Conservation (phyloP, 1,140 invertebrate species). For the Musca domestica region DNA sequence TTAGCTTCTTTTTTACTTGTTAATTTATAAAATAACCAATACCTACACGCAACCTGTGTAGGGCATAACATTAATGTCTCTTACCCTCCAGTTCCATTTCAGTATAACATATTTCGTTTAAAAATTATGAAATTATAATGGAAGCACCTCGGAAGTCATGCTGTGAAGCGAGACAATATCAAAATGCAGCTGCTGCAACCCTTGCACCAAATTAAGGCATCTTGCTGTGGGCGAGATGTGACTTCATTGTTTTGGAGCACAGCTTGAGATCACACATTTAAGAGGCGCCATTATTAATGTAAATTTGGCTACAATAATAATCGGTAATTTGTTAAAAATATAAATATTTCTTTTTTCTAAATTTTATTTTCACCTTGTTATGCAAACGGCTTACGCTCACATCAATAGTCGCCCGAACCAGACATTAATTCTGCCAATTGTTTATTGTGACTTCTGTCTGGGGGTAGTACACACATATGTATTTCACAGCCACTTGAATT, state of each 20-base stretch:
- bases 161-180: background rate
- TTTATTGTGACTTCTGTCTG: background rate
- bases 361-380: too few species aligned
- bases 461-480: background rate
- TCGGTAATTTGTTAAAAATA: background rate
- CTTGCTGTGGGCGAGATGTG: too few species aligned
- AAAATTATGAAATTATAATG: slow-evolving; percentile 17
- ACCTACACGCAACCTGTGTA: too few species aligned
- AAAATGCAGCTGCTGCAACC: background rate
- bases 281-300: slow-evolving; percentile 4
- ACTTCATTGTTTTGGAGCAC: background rate
- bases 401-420: too few species aligned
- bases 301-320: background rate
- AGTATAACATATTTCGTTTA: background rate
- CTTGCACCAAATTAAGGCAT: too few species aligned
- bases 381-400: too few species aligned
- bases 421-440: too few species aligned
- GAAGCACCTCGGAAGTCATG: background rate
- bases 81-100: too few species aligned
- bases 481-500: background rate
- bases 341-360: too few species aligned
- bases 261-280: slow-evolving; percentile 11
- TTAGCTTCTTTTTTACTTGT: too few species aligned
- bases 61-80: too few species aligned
- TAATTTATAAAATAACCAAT: too few species aligned